Evolutionary conservation across 2,797 vertebrate genomes (phyloP), one percentile per base, ranked within the genome.

Genomic region (Prunella strophiata): DNA sequence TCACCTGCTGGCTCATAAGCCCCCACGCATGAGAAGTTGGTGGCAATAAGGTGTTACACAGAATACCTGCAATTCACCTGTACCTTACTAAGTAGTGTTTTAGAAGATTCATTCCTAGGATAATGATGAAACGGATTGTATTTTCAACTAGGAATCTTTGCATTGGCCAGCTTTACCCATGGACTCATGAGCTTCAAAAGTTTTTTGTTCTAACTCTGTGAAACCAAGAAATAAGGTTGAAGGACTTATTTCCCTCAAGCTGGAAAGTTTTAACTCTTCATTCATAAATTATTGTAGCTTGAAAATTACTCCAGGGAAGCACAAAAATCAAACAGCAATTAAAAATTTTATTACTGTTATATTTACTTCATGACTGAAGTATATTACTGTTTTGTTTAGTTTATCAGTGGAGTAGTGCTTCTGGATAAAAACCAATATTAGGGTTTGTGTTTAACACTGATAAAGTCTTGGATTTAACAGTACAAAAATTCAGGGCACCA

Each of bases 381-480:
- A 81, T 70, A 71, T 91, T 91, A 62, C 27, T 77, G 30, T 78
- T 95, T 77, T 85, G 19, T 87, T 93, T 78, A 73, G 21, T 73
- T 87, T 70, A 58, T 48, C 78, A 58, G 16, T 81, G 61, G 91
- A 54, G 40, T 63, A 85, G 19, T 77, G 51, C 85, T 94, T 66
- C 63, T 80, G 73, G 71, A 52, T 72, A 89, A 30, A 95, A 94
- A 71, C 32, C 29, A 73, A n/a, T 92, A 74, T 62, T 66, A 78
- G 48, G 17, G 36, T 91, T 85, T 88, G 26, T 84, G 74, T 40
- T 78, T 50, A 95, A 83, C 26, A 12, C 62, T 86, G 82, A 30
- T 84, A 79, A 91, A 95, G 43, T 73, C 88, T 71, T n/a, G 58
- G 9, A 77, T 95, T 96, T 95, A 96, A 82, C 85, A 91, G 87